phyloP scores from a whole-genome alignment of 2,113 vertebrate species.

The Telmatochromis sp. region DNA sequence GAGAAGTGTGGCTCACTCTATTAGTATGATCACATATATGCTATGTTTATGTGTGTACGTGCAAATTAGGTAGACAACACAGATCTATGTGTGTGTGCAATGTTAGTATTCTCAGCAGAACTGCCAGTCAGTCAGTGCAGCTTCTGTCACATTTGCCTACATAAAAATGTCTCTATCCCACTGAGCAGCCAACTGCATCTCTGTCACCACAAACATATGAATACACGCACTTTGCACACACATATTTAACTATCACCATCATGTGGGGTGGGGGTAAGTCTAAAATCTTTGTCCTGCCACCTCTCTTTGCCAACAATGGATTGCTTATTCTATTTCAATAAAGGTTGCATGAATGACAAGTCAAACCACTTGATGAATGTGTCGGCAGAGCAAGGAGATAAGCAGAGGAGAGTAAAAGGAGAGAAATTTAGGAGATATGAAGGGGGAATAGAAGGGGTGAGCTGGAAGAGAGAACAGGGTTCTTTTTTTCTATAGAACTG shows the following conservation, averaged over 20 bases:
- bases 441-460: neutral
- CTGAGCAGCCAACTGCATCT: constrained; percentile 47
- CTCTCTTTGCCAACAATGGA: constrained; percentile 46
- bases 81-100: neutral
- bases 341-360: constrained; percentile 36
- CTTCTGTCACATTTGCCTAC: constrained; percentile 24
- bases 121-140: constrained; percentile 46
- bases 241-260: constrained; percentile 5
- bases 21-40: neutral
- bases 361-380: constrained; percentile 45
- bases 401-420: neutral
- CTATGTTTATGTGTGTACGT: neutral
- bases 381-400: constrained; percentile 24
- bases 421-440: neutral
- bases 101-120: constrained; percentile 51
- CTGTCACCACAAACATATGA: neutral
- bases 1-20: neutral
- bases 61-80: neutral
- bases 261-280: neutral
- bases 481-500: constrained; percentile 7
- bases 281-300: constrained; percentile 14
- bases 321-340: constrained; percentile 52
- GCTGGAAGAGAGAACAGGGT: neutral
- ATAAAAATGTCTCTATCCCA: constrained; percentile 7
- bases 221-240: neutral